phyloP scores from a whole-genome alignment of 2,113 vertebrate species.

The Oreochromis tanganicae region DNA sequence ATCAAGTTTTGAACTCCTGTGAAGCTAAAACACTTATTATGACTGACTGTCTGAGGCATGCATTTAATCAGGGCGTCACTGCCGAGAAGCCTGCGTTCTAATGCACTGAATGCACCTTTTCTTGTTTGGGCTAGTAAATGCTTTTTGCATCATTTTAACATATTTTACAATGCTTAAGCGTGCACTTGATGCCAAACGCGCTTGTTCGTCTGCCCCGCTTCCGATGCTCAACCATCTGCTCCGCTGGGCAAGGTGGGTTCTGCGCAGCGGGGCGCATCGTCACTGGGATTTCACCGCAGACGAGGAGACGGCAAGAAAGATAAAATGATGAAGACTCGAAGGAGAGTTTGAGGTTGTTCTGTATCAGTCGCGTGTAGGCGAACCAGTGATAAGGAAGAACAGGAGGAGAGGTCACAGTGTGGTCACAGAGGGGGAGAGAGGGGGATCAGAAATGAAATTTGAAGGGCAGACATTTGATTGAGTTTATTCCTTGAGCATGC shows the following conservation, averaged over 20 bases:
- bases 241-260: constrained; percentile 22
- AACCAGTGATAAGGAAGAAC: background rate
- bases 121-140: background rate
- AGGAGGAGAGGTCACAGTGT: constrained; percentile 25
- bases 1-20: constrained; percentile 24
- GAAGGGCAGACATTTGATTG: constrained; percentile 55
- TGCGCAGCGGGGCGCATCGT: constrained; percentile 24
- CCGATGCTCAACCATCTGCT: constrained; percentile 55
- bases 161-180: background rate
- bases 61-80: background rate
- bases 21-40: background rate
- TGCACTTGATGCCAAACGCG: background rate
- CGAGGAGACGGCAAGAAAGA: background rate
- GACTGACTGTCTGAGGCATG: background rate
- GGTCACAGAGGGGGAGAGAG: background rate
- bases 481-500: constrained; percentile 53
- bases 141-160: background rate
- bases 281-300: background rate
- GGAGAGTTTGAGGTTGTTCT: constrained; percentile 19
- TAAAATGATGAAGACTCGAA: background rate
- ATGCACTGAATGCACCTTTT: background rate
- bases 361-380: background rate
- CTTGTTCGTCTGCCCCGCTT: background rate
- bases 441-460: constrained; percentile 39
- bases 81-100: background rate